phyloP scores from a whole-genome alignment of 2,797 vertebrate genomes.

The Danio kyathit region DNA sequence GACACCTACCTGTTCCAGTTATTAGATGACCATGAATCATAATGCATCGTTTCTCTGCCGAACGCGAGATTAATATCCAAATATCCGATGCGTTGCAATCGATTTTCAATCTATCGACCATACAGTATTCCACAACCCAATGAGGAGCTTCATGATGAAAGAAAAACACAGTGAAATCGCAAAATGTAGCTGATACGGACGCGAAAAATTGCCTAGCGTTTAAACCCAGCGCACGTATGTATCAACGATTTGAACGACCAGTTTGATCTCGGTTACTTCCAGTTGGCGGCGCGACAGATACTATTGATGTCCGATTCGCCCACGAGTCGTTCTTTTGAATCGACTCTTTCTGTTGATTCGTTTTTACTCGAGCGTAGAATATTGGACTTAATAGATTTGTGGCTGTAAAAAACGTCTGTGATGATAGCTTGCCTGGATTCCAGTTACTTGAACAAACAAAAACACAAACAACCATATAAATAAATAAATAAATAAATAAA shows the following conservation, averaged over 20 bases:
- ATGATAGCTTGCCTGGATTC: too few species aligned
- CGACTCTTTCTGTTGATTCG: not conserved
- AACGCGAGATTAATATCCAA: conserved; percentile 28
- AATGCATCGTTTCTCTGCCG: conserved; percentile 40
- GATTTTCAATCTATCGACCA: conserved; percentile 18
- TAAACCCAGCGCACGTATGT: conserved; percentile 4
- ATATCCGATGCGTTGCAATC: conserved; percentile 28
- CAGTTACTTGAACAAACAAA: too few species aligned
- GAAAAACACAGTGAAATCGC: not conserved
- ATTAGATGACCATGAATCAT: conserved; percentile 42
- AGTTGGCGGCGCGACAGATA: conserved; percentile 72
- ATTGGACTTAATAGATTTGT: not conserved
- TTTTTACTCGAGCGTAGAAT: not conserved
- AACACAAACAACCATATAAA: too few species aligned
- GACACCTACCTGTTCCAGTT: conserved; percentile 40
- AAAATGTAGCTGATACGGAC: not conserved
- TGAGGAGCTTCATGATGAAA: conserved; percentile 15
- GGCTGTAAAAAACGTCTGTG: too few species aligned
- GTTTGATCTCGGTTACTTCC: conserved; percentile 59
- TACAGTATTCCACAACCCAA: conserved; percentile 15
- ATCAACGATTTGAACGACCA: not conserved
- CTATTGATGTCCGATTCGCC: conserved; percentile 14
- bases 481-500: too few species aligned
- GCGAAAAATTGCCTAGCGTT: conserved; percentile 12
- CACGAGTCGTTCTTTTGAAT: conserved; percentile 1